phyloP scores from a whole-genome alignment of 2,888 invertebrate genomes.

The Amiota communis region DNA sequence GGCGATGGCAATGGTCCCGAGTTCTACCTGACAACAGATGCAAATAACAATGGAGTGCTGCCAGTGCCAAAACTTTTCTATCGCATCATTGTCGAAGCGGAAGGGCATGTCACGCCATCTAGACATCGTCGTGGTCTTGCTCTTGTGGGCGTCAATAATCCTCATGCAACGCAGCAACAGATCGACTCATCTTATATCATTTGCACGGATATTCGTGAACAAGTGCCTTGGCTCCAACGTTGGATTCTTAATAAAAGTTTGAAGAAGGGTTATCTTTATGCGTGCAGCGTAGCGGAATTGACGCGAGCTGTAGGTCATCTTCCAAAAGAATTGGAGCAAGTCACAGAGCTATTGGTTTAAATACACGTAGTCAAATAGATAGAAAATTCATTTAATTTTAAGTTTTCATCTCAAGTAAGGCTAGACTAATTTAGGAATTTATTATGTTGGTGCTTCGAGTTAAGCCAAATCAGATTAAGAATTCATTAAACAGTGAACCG shows the following conservation, averaged over 20 bases:
- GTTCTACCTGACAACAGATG: constrained; percentile 69
- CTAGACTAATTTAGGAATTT: background rate
- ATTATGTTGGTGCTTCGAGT: too few species aligned
- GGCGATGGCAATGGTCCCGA: constrained; percentile 52
- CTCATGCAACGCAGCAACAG: constrained; percentile 60
- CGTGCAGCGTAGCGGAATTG: constrained; percentile 61
- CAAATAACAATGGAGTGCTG: constrained; percentile 66
- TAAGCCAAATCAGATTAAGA: too few species aligned
- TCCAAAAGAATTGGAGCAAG: constrained; percentile 50
- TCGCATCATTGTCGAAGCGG: constrained; percentile 75
- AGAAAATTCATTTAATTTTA: background rate
- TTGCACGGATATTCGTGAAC: constrained; percentile 58
- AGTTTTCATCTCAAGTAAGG: background rate
- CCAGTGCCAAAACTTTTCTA: constrained; percentile 76
- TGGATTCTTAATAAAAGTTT: constrained; percentile 55
- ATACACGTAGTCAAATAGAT: constrained; percentile 9
- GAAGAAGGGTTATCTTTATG: constrained; percentile 63
- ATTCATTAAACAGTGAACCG: too few species aligned
- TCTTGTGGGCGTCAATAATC: constrained; percentile 74
- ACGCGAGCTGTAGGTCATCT: constrained; percentile 53
- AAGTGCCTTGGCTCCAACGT: constrained; percentile 53
- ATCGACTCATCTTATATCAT: constrained; percentile 56
- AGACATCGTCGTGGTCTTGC: constrained; percentile 73
- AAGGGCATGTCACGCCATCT: background rate
- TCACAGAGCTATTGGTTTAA: constrained; percentile 49